Conservation (phyloP, 2,888 invertebrate genomes). For the Tiliacea aurago region DNA sequence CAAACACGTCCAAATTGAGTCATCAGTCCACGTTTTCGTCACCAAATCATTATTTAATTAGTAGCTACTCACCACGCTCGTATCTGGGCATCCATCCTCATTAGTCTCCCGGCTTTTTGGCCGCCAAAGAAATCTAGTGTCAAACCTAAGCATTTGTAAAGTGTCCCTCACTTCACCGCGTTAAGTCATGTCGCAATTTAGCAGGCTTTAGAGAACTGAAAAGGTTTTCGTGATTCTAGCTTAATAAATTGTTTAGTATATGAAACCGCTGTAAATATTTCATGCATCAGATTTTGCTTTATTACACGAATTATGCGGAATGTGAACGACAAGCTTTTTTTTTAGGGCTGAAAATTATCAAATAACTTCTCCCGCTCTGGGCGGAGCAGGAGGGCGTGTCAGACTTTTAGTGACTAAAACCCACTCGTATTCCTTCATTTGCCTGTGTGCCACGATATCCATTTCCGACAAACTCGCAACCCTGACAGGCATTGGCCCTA, state of each 20-base stretch:
- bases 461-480: too few species aligned
- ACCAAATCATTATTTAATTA: slow-evolving; percentile 53
- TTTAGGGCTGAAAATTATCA: too few species aligned
- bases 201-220: slow-evolving; percentile 22
- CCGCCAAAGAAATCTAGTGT: slow-evolving; percentile 43
- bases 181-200: slow-evolving; percentile 38
- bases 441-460: too few species aligned
- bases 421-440: too few species aligned
- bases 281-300: background rate
- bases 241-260: slow-evolving; percentile 29
- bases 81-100: slow-evolving; percentile 51
- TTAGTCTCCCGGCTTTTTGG: slow-evolving; percentile 49
- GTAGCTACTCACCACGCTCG: background rate
- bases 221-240: slow-evolving; percentile 25
- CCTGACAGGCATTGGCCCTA: too few species aligned
- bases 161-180: slow-evolving; percentile 26
- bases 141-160: slow-evolving; percentile 54
- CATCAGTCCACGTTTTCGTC: slow-evolving; percentile 1
- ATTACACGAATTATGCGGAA: too few species aligned
- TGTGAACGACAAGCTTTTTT: too few species aligned
- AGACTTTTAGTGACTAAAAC: too few species aligned
- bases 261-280: background rate
- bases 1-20: slow-evolving; percentile 7
- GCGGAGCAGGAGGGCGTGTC: too few species aligned
- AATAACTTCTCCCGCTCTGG: too few species aligned